phyloP scores from a whole-genome alignment of 2,113 vertebrate species.

The Carassius auratus region DNA sequence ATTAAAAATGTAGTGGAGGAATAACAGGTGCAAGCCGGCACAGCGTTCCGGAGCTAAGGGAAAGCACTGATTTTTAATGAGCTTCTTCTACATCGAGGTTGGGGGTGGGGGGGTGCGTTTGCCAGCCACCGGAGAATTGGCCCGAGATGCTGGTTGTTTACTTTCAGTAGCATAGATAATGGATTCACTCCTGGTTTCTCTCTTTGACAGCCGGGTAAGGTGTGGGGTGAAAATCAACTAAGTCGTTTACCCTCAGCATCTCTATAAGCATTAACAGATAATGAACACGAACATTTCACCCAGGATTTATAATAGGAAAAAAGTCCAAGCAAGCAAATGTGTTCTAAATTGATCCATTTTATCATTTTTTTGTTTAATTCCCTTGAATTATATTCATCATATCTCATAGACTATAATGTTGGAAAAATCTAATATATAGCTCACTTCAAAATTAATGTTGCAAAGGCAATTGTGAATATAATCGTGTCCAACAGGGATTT shows the following conservation, averaged over 20 bases:
- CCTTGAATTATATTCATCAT: not conserved
- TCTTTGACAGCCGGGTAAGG: constrained; percentile 4
- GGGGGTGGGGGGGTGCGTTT: constrained; percentile 1
- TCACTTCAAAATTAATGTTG: constrained; percentile 28
- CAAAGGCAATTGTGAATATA: constrained; percentile 22
- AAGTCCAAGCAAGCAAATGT: constrained; percentile 19
- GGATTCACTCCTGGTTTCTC: constrained; percentile 46
- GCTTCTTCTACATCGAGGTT: constrained; percentile 50
- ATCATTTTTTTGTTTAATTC: not conserved
- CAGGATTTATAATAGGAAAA: constrained; percentile 27
- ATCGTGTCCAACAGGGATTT: constrained; percentile 33
- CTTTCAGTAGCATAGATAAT: constrained; percentile 50
- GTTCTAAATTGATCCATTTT: not conserved
- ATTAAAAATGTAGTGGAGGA: constrained; percentile 69
- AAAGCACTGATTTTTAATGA: constrained; percentile 59
- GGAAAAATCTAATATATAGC: not conserved
- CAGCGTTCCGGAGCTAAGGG: constrained; percentile 55
- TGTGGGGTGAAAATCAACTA: constrained; percentile 29
- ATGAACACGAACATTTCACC: constrained; percentile 38
- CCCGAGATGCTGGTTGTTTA: constrained; percentile 49
- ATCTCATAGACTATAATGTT: not conserved
- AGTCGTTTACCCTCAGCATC: constrained; percentile 1
- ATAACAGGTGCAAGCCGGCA: constrained; percentile 68
- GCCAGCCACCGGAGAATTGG: constrained; percentile 48
- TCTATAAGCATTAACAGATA: constrained; percentile 33